These are phyloP conservation scores for Hypsibius dujardini DNA, from an alignment of 1,140 invertebrate genomes.

Conservation along the genomic window DNA sequence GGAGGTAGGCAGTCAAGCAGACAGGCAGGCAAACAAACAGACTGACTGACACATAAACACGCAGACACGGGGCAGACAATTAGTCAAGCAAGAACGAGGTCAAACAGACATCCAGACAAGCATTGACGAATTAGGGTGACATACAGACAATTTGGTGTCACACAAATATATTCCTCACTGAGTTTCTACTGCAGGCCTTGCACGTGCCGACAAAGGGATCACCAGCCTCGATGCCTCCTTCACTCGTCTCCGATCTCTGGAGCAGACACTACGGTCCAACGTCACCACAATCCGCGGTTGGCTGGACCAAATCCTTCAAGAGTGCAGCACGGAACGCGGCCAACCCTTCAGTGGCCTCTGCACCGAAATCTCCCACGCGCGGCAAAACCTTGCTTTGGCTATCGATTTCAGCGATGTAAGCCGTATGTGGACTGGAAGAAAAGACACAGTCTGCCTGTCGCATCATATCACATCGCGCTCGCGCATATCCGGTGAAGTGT, in stretches of 20 bases:
- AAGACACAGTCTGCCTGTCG: no score
- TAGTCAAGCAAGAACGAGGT: no score
- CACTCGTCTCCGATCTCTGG: neutral
- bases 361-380: neutral
- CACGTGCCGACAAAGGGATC: neutral
- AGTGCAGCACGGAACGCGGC: neutral
- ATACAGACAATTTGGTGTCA: neutral
- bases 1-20: no score
- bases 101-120: no score
- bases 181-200: neutral
- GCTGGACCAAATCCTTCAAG: neutral
- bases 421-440: no score
- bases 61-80: no score
- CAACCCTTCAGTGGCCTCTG: neutral
- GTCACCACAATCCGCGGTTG: neutral
- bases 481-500: no score
- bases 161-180: neutral
- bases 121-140: neutral
- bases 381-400: neutral
- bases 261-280: neutral
- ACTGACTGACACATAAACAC: no score
- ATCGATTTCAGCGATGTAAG: slow-evolving; percentile 5
- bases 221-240: neutral
- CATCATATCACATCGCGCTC: no score
- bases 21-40: no score